Evolutionary conservation across 2,888 invertebrate genomes (phyloP), one percentile per base, ranked within the genome.

Genomic region (Thumatha senex): DNA sequence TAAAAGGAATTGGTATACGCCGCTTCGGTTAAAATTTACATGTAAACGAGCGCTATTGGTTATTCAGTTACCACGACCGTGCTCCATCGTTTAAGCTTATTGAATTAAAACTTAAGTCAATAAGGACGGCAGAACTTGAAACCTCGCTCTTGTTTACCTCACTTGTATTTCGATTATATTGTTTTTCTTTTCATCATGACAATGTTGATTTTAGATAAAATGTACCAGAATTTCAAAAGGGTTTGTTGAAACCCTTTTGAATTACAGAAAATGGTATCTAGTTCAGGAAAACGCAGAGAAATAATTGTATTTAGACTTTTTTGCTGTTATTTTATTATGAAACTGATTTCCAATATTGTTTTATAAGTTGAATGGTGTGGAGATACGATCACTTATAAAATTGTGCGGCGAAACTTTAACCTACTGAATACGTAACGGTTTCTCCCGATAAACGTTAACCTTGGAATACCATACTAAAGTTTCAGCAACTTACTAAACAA

Each of bases 31-130:
- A 35, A 42, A 67, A 86, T 86, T 84, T 80, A 79, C 84, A 85
- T 83, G 71, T 75, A 81, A 81, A 85, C 74, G 78, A 83, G 73
- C 54, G 10, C 42, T 66, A 5, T 24, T 24, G 62, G 59, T 80
- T 76, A 83, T 82, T 76, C 72, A 58, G 67, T 78, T 77, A 75
- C 70, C 49, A 59, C 62, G 58, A 54, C 70, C 67, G 46, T 63
- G 44, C 49, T 58, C 61, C 61, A 63, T 61, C 55, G 46, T 47
- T 61, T 61, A 67, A 60, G 57, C 57, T 70, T 68, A 78, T 72
- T 67, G 57, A 69, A 73, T 78, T 70, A 64, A 64, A 59, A 63
- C 56, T 58, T 53, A 58, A 67, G 46, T 65, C 61, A 65, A 63
- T 60, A 60, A 56, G 55, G 43, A 24, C 5, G 18, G 40, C 24